These are phyloP conservation scores for Megalopta genalis DNA, from an alignment of 1,140 invertebrate species.

Conservation along the genomic window DNA sequence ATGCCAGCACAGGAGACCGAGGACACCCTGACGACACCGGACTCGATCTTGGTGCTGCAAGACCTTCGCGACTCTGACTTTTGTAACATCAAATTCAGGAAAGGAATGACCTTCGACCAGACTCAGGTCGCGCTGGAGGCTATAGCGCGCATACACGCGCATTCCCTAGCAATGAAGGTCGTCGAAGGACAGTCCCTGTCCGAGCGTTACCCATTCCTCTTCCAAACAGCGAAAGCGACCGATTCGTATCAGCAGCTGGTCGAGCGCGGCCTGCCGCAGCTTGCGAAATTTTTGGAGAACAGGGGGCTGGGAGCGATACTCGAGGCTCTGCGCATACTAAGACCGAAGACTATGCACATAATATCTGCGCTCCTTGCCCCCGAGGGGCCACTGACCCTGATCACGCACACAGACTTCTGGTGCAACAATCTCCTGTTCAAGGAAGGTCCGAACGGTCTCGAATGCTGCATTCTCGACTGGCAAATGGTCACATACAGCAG, in stretches of 20 bases:
- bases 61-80: constrained; percentile 82
- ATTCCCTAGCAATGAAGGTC: constrained; percentile 85
- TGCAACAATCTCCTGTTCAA: constrained; percentile 89
- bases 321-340: constrained; percentile 79
- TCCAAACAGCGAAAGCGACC: constrained; percentile 87
- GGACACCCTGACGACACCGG: constrained; percentile 80
- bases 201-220: constrained; percentile 87
- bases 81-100: constrained; percentile 83
- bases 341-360: constrained; percentile 83
- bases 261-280: constrained; percentile 86
- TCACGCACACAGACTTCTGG: constrained; percentile 91
- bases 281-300: constrained; percentile 85
- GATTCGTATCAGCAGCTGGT: constrained; percentile 89
- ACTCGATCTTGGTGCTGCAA: constrained; percentile 84
- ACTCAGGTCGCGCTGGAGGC: constrained; percentile 84
- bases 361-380: constrained; percentile 84
- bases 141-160: constrained; percentile 86
- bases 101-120: constrained; percentile 85
- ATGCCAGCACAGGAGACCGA: constrained; percentile 78
- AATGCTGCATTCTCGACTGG: constrained; percentile 89
- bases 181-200: constrained; percentile 83
- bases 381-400: constrained; percentile 84
- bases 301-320: constrained; percentile 82
- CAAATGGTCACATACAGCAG: constrained; percentile 90
- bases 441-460: constrained; percentile 64